Conservation (phyloP, 2,888 invertebrate genomes). For the Crepidodera aurea region DNA sequence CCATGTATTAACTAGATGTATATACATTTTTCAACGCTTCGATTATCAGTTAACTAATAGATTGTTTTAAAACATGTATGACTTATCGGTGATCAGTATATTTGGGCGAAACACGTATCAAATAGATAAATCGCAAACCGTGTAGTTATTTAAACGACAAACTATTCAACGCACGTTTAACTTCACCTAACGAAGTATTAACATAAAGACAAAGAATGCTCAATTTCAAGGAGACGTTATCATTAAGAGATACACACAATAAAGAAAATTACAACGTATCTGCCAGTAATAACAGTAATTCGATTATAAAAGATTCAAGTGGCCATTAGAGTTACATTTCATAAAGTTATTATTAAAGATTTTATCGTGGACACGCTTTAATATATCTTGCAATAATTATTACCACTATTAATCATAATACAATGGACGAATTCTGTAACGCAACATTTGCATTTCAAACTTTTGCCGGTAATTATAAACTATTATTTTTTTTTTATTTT, state of each 20-base stretch:
- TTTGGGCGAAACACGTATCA: no score
- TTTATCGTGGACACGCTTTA: conserved; percentile 41
- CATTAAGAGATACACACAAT: conserved; percentile 36
- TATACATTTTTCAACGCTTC: no score
- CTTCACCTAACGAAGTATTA: conserved; percentile 23
- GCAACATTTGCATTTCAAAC: conserved; percentile 37
- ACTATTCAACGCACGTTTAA: neutral
- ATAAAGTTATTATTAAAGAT: conserved; percentile 39
- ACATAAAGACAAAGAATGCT: conserved; percentile 36
- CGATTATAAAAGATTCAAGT: conserved; percentile 39
- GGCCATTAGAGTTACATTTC: conserved; percentile 39
- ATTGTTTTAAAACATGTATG: no score
- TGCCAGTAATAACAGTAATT: conserved; percentile 38
- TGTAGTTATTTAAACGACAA: neutral
- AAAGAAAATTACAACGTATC: conserved; percentile 37
- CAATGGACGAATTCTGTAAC: conserved; percentile 40
- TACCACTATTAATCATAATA: conserved; percentile 42
- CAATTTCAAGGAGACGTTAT: conserved; percentile 33
- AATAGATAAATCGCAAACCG: neutral
- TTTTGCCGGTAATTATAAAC: conserved; percentile 33
- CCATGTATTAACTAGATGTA: no score
- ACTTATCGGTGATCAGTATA: no score
- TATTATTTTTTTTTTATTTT: conserved; percentile 11
- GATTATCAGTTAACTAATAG: no score
- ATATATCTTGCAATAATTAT: conserved; percentile 41